phyloP scores from a whole-genome alignment of 2,113 vertebrate species.

The Piliocolobus tephrosceles region DNA sequence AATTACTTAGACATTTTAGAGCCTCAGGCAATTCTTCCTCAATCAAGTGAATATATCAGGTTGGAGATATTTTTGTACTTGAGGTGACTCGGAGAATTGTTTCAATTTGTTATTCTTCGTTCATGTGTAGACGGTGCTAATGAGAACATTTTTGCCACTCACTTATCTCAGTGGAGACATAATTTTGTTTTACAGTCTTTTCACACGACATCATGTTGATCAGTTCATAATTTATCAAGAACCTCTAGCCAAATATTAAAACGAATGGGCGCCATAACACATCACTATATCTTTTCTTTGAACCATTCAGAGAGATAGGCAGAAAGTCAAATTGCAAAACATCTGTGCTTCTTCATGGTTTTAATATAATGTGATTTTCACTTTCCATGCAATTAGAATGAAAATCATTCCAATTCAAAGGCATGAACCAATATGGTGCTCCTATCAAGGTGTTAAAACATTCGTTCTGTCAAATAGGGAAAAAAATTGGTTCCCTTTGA shows the following conservation, averaged over 20 bases:
- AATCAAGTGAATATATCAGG: slow-evolving; percentile 24
- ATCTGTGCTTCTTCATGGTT: slow-evolving; percentile 51
- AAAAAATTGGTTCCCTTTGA: slow-evolving; percentile 44
- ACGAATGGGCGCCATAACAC: slow-evolving; percentile 44
- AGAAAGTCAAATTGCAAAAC: slow-evolving; percentile 56
- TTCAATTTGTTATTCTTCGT: slow-evolving; percentile 52
- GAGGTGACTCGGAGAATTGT: slow-evolving; percentile 14
- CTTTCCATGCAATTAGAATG: slow-evolving; percentile 64
- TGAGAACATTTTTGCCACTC: slow-evolving; percentile 30
- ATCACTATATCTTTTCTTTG: background rate
- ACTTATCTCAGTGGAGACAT: slow-evolving; percentile 51
- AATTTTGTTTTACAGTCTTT: slow-evolving; percentile 63
- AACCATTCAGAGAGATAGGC: slow-evolving; percentile 1
- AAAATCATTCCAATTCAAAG: slow-evolving; percentile 76
- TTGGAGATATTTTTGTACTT: background rate
- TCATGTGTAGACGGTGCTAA: slow-evolving; percentile 4
- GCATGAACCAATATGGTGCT: slow-evolving; percentile 47
- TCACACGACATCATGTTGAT: slow-evolving; percentile 28
- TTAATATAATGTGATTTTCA: slow-evolving; percentile 67
- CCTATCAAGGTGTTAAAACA: slow-evolving; percentile 64
- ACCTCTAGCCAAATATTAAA: slow-evolving; percentile 60
- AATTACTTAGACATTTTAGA: slow-evolving; percentile 45
- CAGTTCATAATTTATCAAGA: slow-evolving; percentile 70
- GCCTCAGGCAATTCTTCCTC: slow-evolving; percentile 52
- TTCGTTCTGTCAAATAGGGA: slow-evolving; percentile 33